Evolutionary conservation across 2,888 invertebrate species (phyloP).

Genomic region (Cremastinae sp.): DNA sequence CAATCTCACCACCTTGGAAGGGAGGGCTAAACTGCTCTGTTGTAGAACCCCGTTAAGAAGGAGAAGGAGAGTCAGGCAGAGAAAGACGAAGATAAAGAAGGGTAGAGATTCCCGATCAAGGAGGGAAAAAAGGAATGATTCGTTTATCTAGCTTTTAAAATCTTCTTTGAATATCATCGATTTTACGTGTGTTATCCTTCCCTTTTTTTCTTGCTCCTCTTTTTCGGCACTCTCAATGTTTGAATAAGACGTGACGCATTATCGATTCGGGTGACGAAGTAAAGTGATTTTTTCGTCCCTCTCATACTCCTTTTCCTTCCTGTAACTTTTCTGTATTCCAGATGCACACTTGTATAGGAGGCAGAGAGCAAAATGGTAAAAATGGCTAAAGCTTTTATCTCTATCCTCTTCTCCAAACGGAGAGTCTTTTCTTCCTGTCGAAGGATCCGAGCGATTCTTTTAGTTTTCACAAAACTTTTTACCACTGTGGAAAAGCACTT

Average conservation of each 20-base stretch:
- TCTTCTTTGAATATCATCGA: conserved; percentile 34
- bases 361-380: not conserved
- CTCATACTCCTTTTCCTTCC: too few relatives aligned
- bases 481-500: not conserved
- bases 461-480: not conserved
- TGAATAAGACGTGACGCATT: conserved; percentile 16
- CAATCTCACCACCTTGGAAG: conserved; percentile 20
- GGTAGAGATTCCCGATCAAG: not conserved
- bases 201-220: not conserved
- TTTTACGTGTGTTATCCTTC: conserved; percentile 33
- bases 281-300: conserved; percentile 1
- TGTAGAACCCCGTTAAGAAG: not conserved
- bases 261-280: conserved; percentile 8
- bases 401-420: too few relatives aligned
- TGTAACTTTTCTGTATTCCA: conserved; percentile 11
- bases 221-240: conserved; percentile 1
- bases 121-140: conserved; percentile 18
- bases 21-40: conserved; percentile 13
- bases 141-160: conserved; percentile 45
- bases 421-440: too few relatives aligned
- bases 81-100: too few relatives aligned
- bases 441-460: conserved; percentile 9
- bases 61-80: too few relatives aligned
- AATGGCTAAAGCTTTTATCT: too few relatives aligned
- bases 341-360: conserved; percentile 4